These are phyloP conservation scores for Trichopoda pennipes DNA, from an alignment of 2,888 invertebrate genomes.

Conservation along the genomic window DNA sequence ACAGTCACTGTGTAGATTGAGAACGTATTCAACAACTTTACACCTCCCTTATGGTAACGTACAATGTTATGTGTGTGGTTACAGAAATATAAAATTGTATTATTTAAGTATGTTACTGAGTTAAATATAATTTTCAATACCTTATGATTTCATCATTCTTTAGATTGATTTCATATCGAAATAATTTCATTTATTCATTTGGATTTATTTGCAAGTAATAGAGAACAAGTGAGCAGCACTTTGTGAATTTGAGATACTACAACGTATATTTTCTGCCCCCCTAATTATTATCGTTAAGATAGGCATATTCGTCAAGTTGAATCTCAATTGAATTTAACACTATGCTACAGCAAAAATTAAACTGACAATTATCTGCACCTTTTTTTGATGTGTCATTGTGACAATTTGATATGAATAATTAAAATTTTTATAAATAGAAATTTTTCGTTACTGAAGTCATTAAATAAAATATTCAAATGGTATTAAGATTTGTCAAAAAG, in stretches of 20 bases:
- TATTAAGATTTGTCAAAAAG: no score
- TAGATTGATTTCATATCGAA: conserved; percentile 24
- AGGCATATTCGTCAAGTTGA: conserved; percentile 34
- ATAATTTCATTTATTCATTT: conserved; percentile 39
- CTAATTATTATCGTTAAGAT: conserved; percentile 43
- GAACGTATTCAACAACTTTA: no score
- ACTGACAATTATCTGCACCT: no score
- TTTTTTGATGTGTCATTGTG: no score
- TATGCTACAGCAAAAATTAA: neutral
- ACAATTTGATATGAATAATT: no score
- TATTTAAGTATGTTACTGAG: conserved; percentile 17
- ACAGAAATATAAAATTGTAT: neutral
- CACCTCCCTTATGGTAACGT: no score
- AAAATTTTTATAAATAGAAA: no score
- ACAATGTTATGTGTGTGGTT: neutral
- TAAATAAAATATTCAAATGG: no score
- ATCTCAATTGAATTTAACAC: conserved; percentile 33
- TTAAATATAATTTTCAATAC: conserved; percentile 28
- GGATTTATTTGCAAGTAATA: conserved; percentile 32
- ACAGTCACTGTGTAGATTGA: no score
- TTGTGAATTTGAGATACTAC: conserved; percentile 20
- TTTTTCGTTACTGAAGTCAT: no score
- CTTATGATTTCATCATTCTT: conserved; percentile 38
- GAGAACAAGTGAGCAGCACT: conserved; percentile 1
- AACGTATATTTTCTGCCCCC: conserved; percentile 7